Evolutionary conservation across 2,113 vertebrate genomes (phyloP), one percentile per base, ranked within the genome.

Genomic region (Argyrosomus japonicus): DNA sequence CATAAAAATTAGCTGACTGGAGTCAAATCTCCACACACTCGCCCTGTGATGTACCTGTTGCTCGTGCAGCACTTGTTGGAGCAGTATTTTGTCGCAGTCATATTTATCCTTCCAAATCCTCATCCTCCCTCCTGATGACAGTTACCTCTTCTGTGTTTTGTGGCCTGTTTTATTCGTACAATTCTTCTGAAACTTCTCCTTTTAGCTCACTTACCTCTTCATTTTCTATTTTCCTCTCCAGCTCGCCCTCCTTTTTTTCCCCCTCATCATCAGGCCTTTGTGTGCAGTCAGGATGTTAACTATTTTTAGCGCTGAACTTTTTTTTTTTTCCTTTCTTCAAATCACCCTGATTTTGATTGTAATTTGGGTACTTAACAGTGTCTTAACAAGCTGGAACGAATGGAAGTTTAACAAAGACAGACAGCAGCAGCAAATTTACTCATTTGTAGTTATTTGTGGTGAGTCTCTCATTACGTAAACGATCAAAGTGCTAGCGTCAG

Each of bases 11-110:
- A 81, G 36, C 61, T 2, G 4, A 25, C 21, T 36, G 13, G 1
- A 71, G 6, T 64, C 45, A 6, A 0, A 23, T 68, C 45, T 29
- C 4, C 10, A 5, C 23, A 47, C 53, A 15, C 40, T 17, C 54
- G 23, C 8, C 3, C n/a, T 36, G 32, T 19, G 29, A 12, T 70
- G 57, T 8, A 90, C 91, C 87, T 89, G 90, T 87, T 89, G 87
- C 83, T 64, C 5, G 3, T 15, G 47, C 57, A 79, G 75, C 77
- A 78, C 86, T 77, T 84, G 75, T 82, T 81, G 67, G 68, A 81
- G 77, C 77, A 36, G 56, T 29, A 3, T 67, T 77, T 56, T 57
- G 68, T 70, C 15, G 65, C 75, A 50, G 63, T 60, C 25, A 65
- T 68, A 57, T 74, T 79, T 73, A 56, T 61, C 21, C 50, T 14